Evolutionary conservation across 92 coral and sea anemone species (phyloP).

Genomic region (Desmophyllum pertusum): DNA sequence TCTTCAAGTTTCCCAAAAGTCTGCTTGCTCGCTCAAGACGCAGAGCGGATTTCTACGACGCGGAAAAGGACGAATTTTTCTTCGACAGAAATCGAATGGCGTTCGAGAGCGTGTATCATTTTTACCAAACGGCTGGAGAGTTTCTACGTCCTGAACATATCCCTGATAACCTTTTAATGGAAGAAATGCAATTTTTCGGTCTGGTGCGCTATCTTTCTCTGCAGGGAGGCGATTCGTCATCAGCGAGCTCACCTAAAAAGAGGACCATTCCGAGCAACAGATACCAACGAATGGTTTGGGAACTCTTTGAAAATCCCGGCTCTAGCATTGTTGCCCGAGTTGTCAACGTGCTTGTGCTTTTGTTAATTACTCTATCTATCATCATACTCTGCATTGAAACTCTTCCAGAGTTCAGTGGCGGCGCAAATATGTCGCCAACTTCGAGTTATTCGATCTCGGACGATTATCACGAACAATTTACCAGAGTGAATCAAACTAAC

Average conservation of each 20-base stretch:
- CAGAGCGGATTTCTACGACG: constrained; percentile 57
- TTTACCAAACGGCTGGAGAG: constrained; percentile 57
- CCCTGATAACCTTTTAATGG: constrained; percentile 57
- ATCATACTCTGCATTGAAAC: constrained; percentile 43
- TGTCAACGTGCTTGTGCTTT: constrained; percentile 14
- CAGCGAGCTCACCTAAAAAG: constrained; percentile 23
- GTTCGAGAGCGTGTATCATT: constrained; percentile 60
- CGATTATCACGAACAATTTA: neutral
- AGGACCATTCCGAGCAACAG: neutral
- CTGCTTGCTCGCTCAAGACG: constrained; percentile 53
- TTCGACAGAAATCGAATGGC: constrained; percentile 74
- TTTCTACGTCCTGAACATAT: constrained; percentile 53
- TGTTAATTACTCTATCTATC: constrained; percentile 34
- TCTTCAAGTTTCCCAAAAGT: constrained; percentile 61
- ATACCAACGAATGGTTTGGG: constrained; percentile 56
- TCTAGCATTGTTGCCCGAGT: constrained; percentile 31
- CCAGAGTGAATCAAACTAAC: neutral
- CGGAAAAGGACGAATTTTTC: constrained; percentile 56
- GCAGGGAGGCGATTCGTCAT: neutral
- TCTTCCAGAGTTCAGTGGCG: constrained; percentile 35
- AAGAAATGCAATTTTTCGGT: constrained; percentile 70
- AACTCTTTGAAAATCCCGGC: constrained; percentile 50
- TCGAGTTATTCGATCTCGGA: neutral
- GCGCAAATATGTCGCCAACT: constrained; percentile 6
- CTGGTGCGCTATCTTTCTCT: constrained; percentile 43